These are phyloP conservation scores for Nerophis ophidion DNA, from an alignment of 2,113 vertebrate species.

Conservation along the genomic window DNA sequence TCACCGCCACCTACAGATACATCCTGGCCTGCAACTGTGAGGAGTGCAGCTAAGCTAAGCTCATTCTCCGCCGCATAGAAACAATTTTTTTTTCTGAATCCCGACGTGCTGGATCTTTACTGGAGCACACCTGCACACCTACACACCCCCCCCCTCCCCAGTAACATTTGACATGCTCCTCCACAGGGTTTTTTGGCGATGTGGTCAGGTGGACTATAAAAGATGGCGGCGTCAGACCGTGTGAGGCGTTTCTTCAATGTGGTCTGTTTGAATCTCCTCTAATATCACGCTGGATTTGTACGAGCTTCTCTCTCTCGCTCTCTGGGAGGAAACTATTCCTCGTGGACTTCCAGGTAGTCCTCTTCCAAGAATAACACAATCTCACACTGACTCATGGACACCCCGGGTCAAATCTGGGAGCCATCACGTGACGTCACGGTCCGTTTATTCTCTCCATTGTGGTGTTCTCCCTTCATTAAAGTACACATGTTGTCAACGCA, in stretches of 20 bases:
- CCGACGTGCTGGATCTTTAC: slow-evolving; percentile 17
- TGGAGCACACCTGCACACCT: slow-evolving; percentile 34
- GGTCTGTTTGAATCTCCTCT: slow-evolving; percentile 23
- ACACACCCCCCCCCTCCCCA: background rate
- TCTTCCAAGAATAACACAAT: background rate
- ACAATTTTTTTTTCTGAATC: no score
- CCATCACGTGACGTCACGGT: no score
- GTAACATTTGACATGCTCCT: slow-evolving; percentile 41
- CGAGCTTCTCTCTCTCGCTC: slow-evolving; percentile 14
- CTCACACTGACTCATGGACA: no score
- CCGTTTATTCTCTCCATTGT: no score
- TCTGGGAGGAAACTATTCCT: slow-evolving; percentile 1
- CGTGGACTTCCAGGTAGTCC: background rate
- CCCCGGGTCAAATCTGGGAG: no score
- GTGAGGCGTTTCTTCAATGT: slow-evolving; percentile 9
- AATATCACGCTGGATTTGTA: slow-evolving; percentile 15
- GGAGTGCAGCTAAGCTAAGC: slow-evolving; percentile 79
- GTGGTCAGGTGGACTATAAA: slow-evolving; percentile 14
- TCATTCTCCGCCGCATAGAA: no score
- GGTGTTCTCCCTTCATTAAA: no score
- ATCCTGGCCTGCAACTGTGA: slow-evolving; percentile 95
- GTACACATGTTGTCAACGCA: no score
- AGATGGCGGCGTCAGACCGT: background rate
- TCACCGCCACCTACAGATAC: slow-evolving; percentile 95
- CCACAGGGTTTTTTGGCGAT: slow-evolving; percentile 34